These are phyloP conservation scores for Drosophila auraria DNA, from an alignment of 1,140 invertebrate species.

Conservation along the genomic window DNA sequence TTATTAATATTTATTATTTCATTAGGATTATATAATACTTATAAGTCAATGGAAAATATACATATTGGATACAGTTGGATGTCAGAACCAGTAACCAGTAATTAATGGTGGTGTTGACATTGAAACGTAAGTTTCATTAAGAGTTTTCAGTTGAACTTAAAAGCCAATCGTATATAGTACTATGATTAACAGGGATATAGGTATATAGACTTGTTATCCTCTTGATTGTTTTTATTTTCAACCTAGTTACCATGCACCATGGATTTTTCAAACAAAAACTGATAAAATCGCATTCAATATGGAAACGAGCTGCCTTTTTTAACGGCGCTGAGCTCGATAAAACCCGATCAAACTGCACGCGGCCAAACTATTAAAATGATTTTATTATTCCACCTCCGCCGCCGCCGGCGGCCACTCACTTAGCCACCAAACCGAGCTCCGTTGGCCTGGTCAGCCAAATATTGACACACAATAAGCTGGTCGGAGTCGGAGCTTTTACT, in stretches of 20 bases:
- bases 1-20: too few species aligned
- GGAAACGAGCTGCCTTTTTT: constrained; percentile 3
- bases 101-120: too few species aligned
- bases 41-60: background rate
- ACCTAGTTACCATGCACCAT: too few species aligned
- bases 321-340: constrained; percentile 18
- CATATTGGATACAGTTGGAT: background rate
- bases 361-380: constrained; percentile 44
- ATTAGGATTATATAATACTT: too few species aligned
- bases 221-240: too few species aligned
- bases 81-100: background rate
- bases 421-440: constrained; percentile 17
- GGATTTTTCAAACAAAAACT: too few species aligned
- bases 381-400: constrained; percentile 55
- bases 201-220: too few species aligned
- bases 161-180: background rate
- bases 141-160: background rate
- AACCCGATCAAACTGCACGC: constrained; percentile 27
- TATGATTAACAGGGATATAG: background rate
- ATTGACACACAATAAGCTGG: constrained; percentile 76
- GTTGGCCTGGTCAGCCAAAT: constrained; percentile 58
- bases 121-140: too few species aligned
- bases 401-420: constrained; percentile 19
- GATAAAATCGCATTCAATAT: background rate
- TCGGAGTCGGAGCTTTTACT: constrained; percentile 70